Base-by-base conservation (phyloP, 1,140 invertebrate species). In the Caenorhabditis briggsae region DNA sequence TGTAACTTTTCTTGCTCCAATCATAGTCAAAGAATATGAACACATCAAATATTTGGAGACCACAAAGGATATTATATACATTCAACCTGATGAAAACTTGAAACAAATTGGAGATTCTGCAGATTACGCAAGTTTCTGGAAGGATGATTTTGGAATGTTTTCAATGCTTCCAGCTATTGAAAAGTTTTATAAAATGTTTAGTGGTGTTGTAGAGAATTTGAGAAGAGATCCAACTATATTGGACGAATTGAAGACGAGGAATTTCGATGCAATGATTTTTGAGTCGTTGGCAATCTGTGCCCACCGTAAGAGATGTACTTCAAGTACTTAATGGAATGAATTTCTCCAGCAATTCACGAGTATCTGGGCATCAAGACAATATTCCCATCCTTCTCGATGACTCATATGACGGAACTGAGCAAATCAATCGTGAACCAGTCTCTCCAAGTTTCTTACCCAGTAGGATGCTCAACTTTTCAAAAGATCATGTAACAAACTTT, bases 201-300 rank as follows among this genome's bases (percentile, higher is more conserved):
- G 7, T 5, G 16, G 43, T 46, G 3, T 70, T 16, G 5, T 18
- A 43, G 33, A 70, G 1, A 70, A 43, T 18, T 70, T 70, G 64
- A 46, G 18, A 46, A 46, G 43, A 8, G 64, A 70, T 18, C 18
- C 43, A 8, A 43, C 7, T 70, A 12, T 70, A 11, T 18, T 70
- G 33, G 64, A 70, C 43, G 18, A 70, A 8, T 16, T 70, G 12
- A 70, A 70, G n/a, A 8, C 12, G 14, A 43, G 64, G 23, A 70
- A 70, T 5, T 70, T 70, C 23, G 64, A 70, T 70, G 64, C 64
- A 46, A 70, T 70, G 64, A 70, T 70, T 25, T 70, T 43, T 46
- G 64, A 70, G 23, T 5, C 41, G 8, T 6, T 70, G 11, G 64
- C 64, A 16, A 43, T 70, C 46, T 43, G 41, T 46, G 64, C 64